A percentile compares a stretch with the other conserved stretches of the same genome.
Conservation (phyloP, 2,888 invertebrate species). For the Nomada ruficornis region DNA sequence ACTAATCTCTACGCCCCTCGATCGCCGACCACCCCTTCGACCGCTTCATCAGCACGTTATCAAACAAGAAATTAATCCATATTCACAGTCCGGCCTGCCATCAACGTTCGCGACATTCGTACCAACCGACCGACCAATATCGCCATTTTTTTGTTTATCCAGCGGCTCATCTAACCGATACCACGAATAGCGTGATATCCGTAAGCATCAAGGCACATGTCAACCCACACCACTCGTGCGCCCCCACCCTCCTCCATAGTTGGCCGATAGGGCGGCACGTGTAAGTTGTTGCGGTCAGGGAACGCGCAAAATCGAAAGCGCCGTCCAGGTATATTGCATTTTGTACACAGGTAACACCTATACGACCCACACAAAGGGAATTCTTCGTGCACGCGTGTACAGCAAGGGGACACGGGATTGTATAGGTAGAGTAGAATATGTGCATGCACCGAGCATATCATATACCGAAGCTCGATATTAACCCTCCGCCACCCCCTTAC, state of each 20-base stretch:
- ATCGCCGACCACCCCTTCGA: slow-evolving; percentile 20
- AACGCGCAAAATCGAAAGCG: slow-evolving; percentile 56
- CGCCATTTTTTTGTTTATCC: slow-evolving; percentile 35
- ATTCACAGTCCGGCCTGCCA: slow-evolving; percentile 3
- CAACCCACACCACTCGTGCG: not conserved
- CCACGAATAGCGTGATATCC: not conserved
- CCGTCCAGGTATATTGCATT: slow-evolving; percentile 52
- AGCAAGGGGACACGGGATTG: not conserved
- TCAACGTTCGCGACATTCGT: not conserved
- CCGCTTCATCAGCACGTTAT: slow-evolving; percentile 23
- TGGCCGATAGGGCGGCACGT: slow-evolving; percentile 42
- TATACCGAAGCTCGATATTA: slow-evolving; percentile 79
- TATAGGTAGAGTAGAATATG: slow-evolving; percentile 33
- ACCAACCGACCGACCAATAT: not conserved
- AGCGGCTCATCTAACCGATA: slow-evolving; percentile 1
- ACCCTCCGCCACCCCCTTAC: slow-evolving; percentile 68
- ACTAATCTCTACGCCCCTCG: slow-evolving; percentile 9
- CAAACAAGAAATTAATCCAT: slow-evolving; percentile 43
- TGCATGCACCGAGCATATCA: slow-evolving; percentile 73
- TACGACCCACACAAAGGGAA: not conserved
- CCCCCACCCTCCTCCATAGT: slow-evolving; percentile 2
- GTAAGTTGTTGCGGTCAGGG: slow-evolving; percentile 22
- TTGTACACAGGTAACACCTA: slow-evolving; percentile 9
- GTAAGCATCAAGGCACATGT: not conserved
- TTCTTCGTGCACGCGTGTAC: slow-evolving; percentile 1